Evolutionary conservation across 2,113 vertebrate species (phyloP), one percentile per base, ranked within the genome.

Genomic region (Microtus richardsoni): DNA sequence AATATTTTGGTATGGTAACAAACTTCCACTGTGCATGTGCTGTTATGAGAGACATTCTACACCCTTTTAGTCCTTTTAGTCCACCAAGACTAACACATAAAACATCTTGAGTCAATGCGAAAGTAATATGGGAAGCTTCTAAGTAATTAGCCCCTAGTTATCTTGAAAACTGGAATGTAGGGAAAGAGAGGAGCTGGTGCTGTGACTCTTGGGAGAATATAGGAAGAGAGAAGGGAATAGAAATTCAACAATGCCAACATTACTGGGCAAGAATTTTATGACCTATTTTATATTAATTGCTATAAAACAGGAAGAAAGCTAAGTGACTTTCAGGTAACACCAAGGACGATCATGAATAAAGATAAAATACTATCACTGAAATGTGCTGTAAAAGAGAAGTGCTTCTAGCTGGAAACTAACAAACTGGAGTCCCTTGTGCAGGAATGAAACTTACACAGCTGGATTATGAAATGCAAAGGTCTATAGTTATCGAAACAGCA

Each of bases 1-100:
- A 94, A 79, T 85, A 94, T 85, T 95, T 95, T 91, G 28, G 66
- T 91, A 66, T 44, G 74, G 44, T 89, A 96, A 90, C 17, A 92
- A 22, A 88, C 80, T 85, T 91, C 33, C 73, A 82, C 93, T 96
- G 87, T 66, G 44, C 19, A 80, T 74, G 12, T 82, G 30, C 54
- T 10, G 4, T 78, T 60, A 66, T 26, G 3, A 49, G n/a, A 93
- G 16, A 68, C 36, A 66, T 41, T 22, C 36, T 79, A 11, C 19
- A 3, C 26, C 8, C 13, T n/a, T n/a, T n/a, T n/a, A n/a, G n/a
- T 54, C 21, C 26, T 44, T 24, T 49, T 64, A 89, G 30, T 4
- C 30, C 33, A 44, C 78, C 36, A 95, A 89, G 52, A 2, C 39
- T 80, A 88, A 39, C 1, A 21, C 64, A 26, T 73, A 39, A 17